Percentiles rank a stretch among this genome's conserved stretches.
These are phyloP conservation scores for Acanthacorydalis orientalis DNA, from an alignment of 2,888 invertebrate species.

Conservation along the genomic window DNA sequence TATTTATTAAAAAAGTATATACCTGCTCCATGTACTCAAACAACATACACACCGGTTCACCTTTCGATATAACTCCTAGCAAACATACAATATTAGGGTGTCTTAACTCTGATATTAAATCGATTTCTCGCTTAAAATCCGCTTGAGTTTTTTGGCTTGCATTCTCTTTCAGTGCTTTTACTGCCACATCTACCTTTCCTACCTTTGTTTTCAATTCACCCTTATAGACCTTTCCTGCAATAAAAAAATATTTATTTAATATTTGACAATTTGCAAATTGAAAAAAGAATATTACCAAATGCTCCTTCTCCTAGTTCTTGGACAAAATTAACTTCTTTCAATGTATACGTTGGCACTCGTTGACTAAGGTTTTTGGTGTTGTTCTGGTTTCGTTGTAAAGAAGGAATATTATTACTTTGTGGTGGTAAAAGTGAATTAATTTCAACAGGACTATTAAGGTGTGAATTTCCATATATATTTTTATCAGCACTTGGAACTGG, in stretches of 20 bases:
- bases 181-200: conserved; percentile 67
- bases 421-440: conserved; percentile 60
- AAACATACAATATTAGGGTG: conserved; percentile 94
- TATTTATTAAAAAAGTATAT: conserved; percentile 3
- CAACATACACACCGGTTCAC: conserved; percentile 85
- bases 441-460: conserved; percentile 64
- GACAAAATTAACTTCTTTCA: conserved; percentile 69
- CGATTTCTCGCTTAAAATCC: conserved; percentile 88
- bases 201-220: conserved; percentile 64
- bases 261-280: not conserved
- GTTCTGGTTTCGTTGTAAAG: conserved; percentile 20
- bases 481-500: conserved; percentile 56
- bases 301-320: conserved; percentile 93
- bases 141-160: conserved; percentile 79
- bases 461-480: conserved; percentile 67
- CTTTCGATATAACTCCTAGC: conserved; percentile 76
- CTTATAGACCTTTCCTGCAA: conserved; percentile 75
- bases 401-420: conserved; percentile 29
- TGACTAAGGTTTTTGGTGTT: conserved; percentile 21
- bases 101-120: conserved; percentile 81
- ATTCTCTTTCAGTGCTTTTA: conserved; percentile 88
- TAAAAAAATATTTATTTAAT: conserved; percentile 3
- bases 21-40: conserved; percentile 90
- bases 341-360: conserved; percentile 68
- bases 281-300: conserved; percentile 43